A percentile compares a stretch with the other conserved stretches of the same genome.
phyloP scores from a whole-genome alignment of 2,888 invertebrate species.

The Thera obeliscata region DNA sequence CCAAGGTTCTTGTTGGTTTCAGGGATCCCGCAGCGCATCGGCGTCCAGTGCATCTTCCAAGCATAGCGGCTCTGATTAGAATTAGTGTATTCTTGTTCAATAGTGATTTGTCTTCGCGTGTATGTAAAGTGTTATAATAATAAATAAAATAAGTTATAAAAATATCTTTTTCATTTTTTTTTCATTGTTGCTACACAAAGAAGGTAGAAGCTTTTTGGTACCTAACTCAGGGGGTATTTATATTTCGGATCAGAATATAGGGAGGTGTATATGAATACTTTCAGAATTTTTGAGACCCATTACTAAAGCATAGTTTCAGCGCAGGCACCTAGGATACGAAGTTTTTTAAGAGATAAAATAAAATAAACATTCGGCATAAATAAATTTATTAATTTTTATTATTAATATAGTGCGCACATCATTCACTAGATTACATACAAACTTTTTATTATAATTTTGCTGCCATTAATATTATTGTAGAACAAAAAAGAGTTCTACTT shows the following conservation, averaged over 20 bases:
- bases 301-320: too few species aligned
- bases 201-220: too few species aligned
- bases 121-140: constrained; percentile 42
- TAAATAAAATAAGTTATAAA: constrained; percentile 9
- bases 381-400: constrained; percentile 54
- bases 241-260: too few species aligned
- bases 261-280: too few species aligned
- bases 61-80: constrained; percentile 72
- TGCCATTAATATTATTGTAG: constrained; percentile 21
- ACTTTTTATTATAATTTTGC: constrained; percentile 41
- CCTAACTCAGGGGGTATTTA: too few species aligned
- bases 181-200: background rate
- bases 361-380: constrained; percentile 39
- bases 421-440: constrained; percentile 56
- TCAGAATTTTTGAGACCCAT: too few species aligned
- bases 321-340: too few species aligned
- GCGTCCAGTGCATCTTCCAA: constrained; percentile 76
- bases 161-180: background rate
- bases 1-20: constrained; percentile 29
- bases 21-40: constrained; percentile 78
- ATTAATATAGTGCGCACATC: constrained; percentile 32
- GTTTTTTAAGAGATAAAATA: constrained; percentile 1
- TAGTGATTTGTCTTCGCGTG: constrained; percentile 6
- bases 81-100: background rate
- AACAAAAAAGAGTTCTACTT: constrained; percentile 11